Conservation (phyloP, 2,113 vertebrate genomes). For the Oriolus oriolus region DNA sequence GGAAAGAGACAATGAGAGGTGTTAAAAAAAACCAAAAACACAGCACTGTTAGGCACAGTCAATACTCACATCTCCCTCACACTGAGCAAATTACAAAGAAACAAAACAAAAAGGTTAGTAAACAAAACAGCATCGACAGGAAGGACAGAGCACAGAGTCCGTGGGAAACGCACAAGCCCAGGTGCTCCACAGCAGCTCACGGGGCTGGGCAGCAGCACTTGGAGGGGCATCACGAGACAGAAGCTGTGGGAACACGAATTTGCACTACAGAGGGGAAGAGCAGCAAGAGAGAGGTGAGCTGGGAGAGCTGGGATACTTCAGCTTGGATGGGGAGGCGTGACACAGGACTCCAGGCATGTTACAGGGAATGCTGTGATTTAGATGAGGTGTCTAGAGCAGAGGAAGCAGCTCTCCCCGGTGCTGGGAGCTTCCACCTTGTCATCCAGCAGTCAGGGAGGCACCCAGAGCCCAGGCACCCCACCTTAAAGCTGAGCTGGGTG, state of each 20-base stretch:
- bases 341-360: neutral
- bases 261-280: neutral
- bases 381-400: neutral
- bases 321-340: neutral
- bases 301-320: neutral
- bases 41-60: slow-evolving; percentile 68
- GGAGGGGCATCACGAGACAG: neutral
- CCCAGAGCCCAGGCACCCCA: neutral
- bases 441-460: neutral
- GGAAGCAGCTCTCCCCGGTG: neutral
- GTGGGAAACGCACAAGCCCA: slow-evolving; percentile 2
- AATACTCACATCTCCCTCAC: slow-evolving; percentile 96
- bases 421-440: neutral
- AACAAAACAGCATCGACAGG: slow-evolving; percentile 50
- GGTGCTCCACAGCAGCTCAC: neutral
- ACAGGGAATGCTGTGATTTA: neutral
- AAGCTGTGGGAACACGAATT: neutral
- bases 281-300: slow-evolving; percentile 26
- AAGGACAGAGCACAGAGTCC: neutral
- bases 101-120: slow-evolving; percentile 71
- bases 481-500: neutral
- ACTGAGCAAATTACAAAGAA: slow-evolving; percentile 85
- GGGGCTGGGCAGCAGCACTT: neutral
- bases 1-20: slow-evolving; percentile 58
- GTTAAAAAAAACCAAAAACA: slow-evolving; percentile 47